Evolutionary conservation across 2,888 invertebrate species (phyloP).

Genomic region (Empis livida): DNA sequence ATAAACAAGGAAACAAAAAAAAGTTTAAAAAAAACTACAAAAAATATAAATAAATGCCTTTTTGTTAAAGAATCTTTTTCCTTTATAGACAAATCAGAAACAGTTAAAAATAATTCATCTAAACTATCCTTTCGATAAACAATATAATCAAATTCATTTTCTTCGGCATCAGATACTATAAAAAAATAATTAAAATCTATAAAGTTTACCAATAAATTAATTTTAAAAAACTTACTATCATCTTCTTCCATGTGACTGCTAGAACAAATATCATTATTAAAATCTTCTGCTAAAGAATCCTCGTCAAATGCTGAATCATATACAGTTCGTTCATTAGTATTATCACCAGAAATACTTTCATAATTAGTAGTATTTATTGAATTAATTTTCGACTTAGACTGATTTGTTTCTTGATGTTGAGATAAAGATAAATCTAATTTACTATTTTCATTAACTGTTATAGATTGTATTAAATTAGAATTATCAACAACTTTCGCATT

Average conservation of each 20-base stretch:
- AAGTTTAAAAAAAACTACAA: constrained; percentile 15
- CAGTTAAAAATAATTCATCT: constrained; percentile 37
- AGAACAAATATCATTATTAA: neutral
- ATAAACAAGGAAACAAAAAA: neutral
- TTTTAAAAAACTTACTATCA: constrained; percentile 10
- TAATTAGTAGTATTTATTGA: neutral
- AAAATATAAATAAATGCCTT: constrained; percentile 24
- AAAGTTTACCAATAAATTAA: neutral
- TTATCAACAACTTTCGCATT: too few relatives aligned
- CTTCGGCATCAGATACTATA: constrained; percentile 32
- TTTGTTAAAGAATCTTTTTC: constrained; percentile 39
- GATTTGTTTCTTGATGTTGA: neutral
- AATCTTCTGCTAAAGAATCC: neutral
- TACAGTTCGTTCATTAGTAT: neutral
- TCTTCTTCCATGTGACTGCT: constrained; percentile 12
- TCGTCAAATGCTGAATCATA: neutral
- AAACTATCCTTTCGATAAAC: constrained; percentile 23
- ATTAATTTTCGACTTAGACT: too few relatives aligned
- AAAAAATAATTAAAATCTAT: neutral
- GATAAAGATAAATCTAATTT: neutral
- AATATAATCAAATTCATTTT: constrained; percentile 32
- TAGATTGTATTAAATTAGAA: neutral
- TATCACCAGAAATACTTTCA: neutral
- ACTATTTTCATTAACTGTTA: neutral
- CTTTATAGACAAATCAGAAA: constrained; percentile 39